Evolutionary conservation across 2,113 vertebrate genomes (phyloP).

Genomic region (Probosciger aterrimus): DNA sequence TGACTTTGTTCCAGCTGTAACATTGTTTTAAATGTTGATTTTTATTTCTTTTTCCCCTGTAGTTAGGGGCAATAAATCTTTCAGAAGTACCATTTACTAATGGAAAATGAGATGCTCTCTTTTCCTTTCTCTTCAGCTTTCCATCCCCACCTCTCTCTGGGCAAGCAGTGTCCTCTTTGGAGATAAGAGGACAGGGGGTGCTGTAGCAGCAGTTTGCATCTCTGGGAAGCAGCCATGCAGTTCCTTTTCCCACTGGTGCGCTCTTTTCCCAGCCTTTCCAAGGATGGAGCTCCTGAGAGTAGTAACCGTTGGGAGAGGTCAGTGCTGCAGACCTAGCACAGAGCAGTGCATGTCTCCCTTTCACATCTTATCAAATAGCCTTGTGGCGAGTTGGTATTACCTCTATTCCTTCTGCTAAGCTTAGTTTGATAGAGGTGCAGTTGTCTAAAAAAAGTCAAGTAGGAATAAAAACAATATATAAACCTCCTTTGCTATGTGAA

Average conservation of each 20-base stretch:
- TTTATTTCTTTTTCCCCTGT: neutral
- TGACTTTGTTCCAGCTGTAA: neutral
- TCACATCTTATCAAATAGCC: neutral
- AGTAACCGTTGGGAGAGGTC: neutral
- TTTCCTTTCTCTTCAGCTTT: neutral
- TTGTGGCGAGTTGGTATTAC: neutral
- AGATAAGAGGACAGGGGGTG: neutral
- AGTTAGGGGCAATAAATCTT: neutral
- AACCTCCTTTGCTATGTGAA: conserved; percentile 13
- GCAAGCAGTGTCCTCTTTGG: neutral
- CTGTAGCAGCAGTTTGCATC: neutral
- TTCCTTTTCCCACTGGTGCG: neutral
- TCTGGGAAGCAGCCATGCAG: neutral
- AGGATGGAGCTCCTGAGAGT: neutral
- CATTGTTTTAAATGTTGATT: neutral
- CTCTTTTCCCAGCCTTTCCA: neutral
- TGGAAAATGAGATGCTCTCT: neutral
- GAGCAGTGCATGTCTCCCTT: neutral
- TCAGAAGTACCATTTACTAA: neutral
- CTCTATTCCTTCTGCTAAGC: neutral
- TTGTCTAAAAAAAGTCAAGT: conserved; percentile 43
- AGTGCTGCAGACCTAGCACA: neutral
- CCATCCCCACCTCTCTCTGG: neutral
- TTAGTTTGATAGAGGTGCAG: neutral
- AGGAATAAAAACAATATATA: conserved; percentile 43